Evolutionary conservation across 1,140 invertebrate genomes (phyloP), one percentile per base, ranked within the genome.

Genomic region (Eurytemora carolleeae): DNA sequence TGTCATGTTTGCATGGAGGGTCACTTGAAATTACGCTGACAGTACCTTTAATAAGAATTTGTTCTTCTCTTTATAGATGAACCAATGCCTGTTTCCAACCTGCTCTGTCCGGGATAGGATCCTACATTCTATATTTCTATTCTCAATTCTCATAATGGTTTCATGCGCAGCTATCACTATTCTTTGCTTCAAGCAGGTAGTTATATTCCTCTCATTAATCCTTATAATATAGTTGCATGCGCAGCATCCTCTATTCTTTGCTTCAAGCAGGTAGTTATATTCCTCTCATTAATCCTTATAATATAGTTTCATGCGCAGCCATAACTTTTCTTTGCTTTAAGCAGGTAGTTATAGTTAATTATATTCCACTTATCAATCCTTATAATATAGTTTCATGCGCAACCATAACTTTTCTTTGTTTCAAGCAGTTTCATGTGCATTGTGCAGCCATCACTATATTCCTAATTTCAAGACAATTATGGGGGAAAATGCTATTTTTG

Each of bases 311-410:
- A 53, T 76, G 75, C 69, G 76, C 76, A 2, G 70, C 76, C 26
- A 71, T 74, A 15, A 76, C 75, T 2, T 69, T 77, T 12, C 68
- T 76, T 64, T 77, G 76, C 64, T 77, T 77, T 66, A 72, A 77
- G 56, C 74, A 75, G 12, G 76, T 77, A 44, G 7, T 44, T 12
- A n/a, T n/a, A n/a, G n/a, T n/a, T n/a, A n/a, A n/a, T n/a, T n/a
- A 44, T 44, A 16, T 78, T 78, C 65, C 62, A 77, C 18, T 24
- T 76, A 22, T 73, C 71, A 25, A 67, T 76, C 1, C 55, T 75
- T 2, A 66, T 76, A 2, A 77, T 78, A 76, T n/a, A n/a, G 67
- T 76, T 21, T 67, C 68, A 53, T 76, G 75, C 69, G 76, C 76
- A 2, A 70, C 76, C 26, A 71, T 74, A 15, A 76, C 75, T 2